Base-by-base conservation (phyloP, 2,888 invertebrate species). In the Apotomis betuletana region DNA sequence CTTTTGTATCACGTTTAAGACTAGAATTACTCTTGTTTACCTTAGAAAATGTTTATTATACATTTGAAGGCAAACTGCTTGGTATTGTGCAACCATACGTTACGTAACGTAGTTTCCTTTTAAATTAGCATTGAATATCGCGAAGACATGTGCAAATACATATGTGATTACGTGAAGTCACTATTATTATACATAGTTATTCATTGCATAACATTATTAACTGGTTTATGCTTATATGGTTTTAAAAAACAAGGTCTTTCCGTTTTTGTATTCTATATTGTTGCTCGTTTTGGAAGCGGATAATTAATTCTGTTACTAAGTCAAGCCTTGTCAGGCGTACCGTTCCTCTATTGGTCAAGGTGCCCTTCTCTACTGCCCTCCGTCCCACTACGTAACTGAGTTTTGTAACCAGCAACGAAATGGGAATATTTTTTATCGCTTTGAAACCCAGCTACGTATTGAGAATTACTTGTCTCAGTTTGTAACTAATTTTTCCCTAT, bases 361-460 rank as follows among this genome's bases (percentile, higher is more conserved):
- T 92, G 91, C 91, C 91, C 91, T 90, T 88, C 87, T 82, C 82
- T 78, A 76, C 79, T 81, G 80, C 84, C 80, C 85, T 83, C n/a
- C n/a, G n/a, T n/a, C n/a, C n/a, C n/a, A n/a, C n/a, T n/a, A n/a
- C n/a, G n/a, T n/a, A n/a, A n/a, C n/a, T n/a, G n/a, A n/a, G n/a
- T n/a, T n/a, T n/a, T n/a, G n/a, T n/a, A n/a, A n/a, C n/a, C n/a
- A n/a, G n/a, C n/a, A n/a, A n/a, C n/a, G n/a, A n/a, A n/a, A n/a
- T n/a, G n/a, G n/a, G n/a, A n/a, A n/a, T n/a, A n/a, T n/a, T n/a
- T n/a, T n/a, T n/a, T n/a, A n/a, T n/a, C n/a, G n/a, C n/a, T n/a
- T n/a, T n/a, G n/a, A n/a, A n/a, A n/a, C n/a, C n/a, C n/a, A n/a
- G n/a, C n/a, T n/a, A n/a, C n/a, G n/a, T n/a, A n/a, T n/a, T n/a